Percentiles rank a stretch among this genome's conserved stretches.
Conservation (phyloP, 2,797 vertebrate species). For the Poliocrania exsul region DNA sequence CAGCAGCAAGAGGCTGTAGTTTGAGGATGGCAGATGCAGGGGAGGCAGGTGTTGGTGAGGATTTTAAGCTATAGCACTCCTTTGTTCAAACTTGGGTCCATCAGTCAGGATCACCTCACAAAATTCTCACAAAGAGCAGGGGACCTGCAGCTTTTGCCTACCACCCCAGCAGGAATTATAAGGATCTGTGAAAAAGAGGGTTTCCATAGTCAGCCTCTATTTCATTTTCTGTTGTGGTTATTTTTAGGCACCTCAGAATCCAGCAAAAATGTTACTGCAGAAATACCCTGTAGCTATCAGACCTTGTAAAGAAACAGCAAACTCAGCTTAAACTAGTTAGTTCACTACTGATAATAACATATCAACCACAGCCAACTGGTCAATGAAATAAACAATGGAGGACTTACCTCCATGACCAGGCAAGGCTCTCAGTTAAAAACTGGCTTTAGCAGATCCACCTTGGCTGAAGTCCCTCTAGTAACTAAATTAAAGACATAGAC, state of each 20-base stretch:
- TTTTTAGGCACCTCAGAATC: not conserved
- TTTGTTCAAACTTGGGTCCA: not conserved
- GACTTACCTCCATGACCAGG: not conserved
- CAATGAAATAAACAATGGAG: not conserved
- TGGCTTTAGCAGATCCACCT: not conserved
- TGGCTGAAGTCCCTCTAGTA: not conserved
- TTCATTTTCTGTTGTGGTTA: not conserved
- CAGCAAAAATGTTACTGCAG: not conserved
- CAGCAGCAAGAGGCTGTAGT: not conserved
- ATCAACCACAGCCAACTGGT: not conserved
- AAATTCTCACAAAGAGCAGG: not conserved
- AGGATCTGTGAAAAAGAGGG: not conserved
- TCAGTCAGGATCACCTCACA: not conserved
- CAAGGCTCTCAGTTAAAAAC: not conserved
- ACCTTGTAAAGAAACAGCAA: not conserved
- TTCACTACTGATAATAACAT: not conserved
- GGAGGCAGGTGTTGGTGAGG: too few species aligned
- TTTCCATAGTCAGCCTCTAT: not conserved
- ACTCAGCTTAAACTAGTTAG: not conserved
- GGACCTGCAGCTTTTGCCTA: not conserved
- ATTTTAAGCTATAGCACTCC: not conserved
- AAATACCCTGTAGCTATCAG: not conserved
- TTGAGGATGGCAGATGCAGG: not conserved
- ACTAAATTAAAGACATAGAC: not conserved
- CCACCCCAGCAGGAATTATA: not conserved